Evolutionary conservation across 2,888 invertebrate genomes (phyloP).

Genomic region (Acrobasis consociella): DNA sequence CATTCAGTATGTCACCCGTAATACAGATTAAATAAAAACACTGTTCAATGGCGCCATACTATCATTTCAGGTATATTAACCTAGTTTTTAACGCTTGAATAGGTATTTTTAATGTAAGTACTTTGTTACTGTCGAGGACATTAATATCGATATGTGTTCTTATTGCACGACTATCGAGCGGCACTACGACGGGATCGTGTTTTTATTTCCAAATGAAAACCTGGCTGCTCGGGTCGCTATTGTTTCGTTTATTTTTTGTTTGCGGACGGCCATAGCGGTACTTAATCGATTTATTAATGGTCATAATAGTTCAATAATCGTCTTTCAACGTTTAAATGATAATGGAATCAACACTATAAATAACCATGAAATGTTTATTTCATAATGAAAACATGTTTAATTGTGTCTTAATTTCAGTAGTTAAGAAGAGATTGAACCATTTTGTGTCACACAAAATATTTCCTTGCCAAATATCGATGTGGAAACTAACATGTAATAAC

Average conservation of each 20-base stretch:
- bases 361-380: too few species aligned
- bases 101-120: too few species aligned
- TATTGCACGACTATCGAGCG: neutral
- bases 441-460: too few species aligned
- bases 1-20: too few species aligned
- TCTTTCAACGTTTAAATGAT: neutral
- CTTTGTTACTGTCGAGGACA: neutral
- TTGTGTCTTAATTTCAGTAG: too few species aligned
- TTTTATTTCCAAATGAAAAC: conserved; percentile 38
- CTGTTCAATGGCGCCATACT: too few species aligned
- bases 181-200: neutral
- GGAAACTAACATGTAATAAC: too few species aligned
- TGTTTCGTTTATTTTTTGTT: conserved; percentile 3
- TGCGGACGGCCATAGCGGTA: neutral
- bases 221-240: conserved; percentile 31
- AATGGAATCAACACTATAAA: neutral
- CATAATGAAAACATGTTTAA: too few species aligned
- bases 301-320: neutral
- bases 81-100: too few species aligned
- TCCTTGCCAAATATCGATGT: too few species aligned
- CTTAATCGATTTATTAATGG: conserved; percentile 1
- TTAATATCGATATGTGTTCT: neutral
- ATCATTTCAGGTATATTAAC: too few species aligned
- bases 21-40: too few species aligned
- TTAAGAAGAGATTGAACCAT: neutral